phyloP scores from a whole-genome alignment of 2,888 invertebrate genomes.

The Agrotis ipsilon region DNA sequence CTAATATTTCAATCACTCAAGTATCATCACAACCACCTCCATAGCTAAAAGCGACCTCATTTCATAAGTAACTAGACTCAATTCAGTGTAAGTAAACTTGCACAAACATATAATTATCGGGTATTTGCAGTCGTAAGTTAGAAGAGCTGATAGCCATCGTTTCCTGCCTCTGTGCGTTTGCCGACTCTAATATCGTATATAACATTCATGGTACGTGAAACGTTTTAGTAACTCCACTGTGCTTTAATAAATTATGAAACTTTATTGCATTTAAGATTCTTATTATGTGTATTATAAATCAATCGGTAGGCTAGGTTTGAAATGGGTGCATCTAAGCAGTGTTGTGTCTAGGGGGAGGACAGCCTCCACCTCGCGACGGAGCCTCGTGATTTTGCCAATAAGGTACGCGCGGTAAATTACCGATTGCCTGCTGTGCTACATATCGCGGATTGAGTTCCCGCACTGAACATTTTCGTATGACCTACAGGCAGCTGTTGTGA shows the following conservation, averaged over 20 bases:
- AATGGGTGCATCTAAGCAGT: background rate
- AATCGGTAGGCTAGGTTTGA: background rate
- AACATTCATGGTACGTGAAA: conserved; percentile 16
- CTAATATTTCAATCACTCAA: background rate
- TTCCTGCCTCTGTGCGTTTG: conserved; percentile 23
- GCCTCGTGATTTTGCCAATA: too few relatives aligned
- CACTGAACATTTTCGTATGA: too few relatives aligned
- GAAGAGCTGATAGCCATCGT: conserved; percentile 16
- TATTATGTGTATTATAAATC: background rate
- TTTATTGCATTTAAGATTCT: background rate
- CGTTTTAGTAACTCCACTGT: conserved; percentile 8
- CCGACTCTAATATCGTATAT: conserved; percentile 13
- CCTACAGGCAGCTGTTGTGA: too few relatives aligned
- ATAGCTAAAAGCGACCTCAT: conserved; percentile 7
- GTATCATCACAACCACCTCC: background rate
- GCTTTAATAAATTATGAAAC: background rate
- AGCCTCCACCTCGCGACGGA: too few relatives aligned
- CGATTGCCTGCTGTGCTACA: too few relatives aligned
- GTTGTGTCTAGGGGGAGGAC: too few relatives aligned
- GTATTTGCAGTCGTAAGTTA: conserved; percentile 26
- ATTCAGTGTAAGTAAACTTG: conserved; percentile 16
- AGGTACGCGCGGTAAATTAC: too few relatives aligned
- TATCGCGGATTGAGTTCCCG: too few relatives aligned
- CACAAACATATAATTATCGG: conserved; percentile 25
- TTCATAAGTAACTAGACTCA: background rate